Base-by-base conservation (phyloP, 1,140 invertebrate species). In the Pachyrhynchus sulphureomaculatus region DNA sequence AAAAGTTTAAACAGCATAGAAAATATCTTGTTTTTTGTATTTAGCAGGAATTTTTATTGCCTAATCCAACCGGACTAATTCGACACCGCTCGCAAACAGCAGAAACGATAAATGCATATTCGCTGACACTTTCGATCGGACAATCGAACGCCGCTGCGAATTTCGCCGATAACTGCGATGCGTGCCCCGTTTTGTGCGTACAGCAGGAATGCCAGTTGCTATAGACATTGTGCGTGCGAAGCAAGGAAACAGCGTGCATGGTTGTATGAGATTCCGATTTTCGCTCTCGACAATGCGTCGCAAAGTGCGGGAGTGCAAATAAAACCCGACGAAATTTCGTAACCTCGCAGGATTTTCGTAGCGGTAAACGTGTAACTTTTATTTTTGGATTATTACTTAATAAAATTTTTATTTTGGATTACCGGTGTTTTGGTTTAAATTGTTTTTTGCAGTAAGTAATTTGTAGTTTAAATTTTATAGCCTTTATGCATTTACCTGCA, bases 101-200 rank as follows among this genome's bases (percentile, higher is more conserved):
- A 9, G 17, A 34, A 39, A 23, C 10, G 26, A 53, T 37, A 55
- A 58, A 48, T 58, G 55, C 55, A 58, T 58, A 58, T 32, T 42
- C 29, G 36, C 37, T 52, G 51, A 36, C 60, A 56, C 52, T 62
- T 62, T 29, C 24, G 34, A 62, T 56, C 44, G 36, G 36, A 58
- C 62, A 58, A 58, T 64, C 61, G 61, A 63, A 56, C 52, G 36
- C 18, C 15, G 58, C 58, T 53, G 62, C 62, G 56, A 64, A 64
- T 60, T 59, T 55, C 37, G 56, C 56, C 56, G 56, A 60, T 59
- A 64, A 36, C 39, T 39, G 49, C 56, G 44, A 54, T 61, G 51
- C 56, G 37, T 60, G 61, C 48, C 55, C 36, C 48, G 54, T 51
- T 53, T 21, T 45, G 54, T 55, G 63, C 52, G 57, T 56, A 39